Percentiles rank a stretch among this genome's conserved stretches.
These are phyloP conservation scores for Drosophila pseudotalamancana DNA, from an alignment of 2,888 invertebrate genomes.

Conservation along the genomic window DNA sequence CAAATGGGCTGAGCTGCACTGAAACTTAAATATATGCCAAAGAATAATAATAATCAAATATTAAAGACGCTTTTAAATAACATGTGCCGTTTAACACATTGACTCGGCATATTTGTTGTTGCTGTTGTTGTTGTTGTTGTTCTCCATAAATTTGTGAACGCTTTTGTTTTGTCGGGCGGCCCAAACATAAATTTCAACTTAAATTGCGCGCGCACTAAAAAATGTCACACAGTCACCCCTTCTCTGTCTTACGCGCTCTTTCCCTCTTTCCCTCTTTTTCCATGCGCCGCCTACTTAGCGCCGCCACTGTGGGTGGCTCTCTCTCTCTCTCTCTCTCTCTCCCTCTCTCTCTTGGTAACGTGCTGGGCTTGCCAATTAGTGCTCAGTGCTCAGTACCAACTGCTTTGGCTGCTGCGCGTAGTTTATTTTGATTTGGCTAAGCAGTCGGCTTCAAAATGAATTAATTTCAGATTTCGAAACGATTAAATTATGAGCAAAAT, in stretches of 20 bases:
- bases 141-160: conserved; percentile 48
- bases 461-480: conserved; percentile 78
- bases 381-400: background rate
- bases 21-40: conserved; percentile 13
- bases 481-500: conserved; percentile 78
- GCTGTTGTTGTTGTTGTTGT: background rate
- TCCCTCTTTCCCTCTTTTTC: background rate
- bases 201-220: conserved; percentile 80
- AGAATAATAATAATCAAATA: conserved; percentile 48
- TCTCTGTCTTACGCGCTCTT: background rate
- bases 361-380: conserved; percentile 64
- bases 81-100: conserved; percentile 82
- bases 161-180: conserved; percentile 28
- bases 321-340: conserved; percentile 11
- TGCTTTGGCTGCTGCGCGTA: conserved; percentile 35
- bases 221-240: conserved; percentile 28
- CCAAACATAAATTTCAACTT: conserved; percentile 74
- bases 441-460: conserved; percentile 68
- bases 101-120: conserved; percentile 42
- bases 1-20: conserved; percentile 65
- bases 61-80: conserved; percentile 71
- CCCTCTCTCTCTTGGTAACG: conserved; percentile 1
- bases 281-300: conserved; percentile 73
- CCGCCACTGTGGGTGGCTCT: conserved; percentile 68
- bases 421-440: conserved; percentile 74